Percentiles rank a stretch among this genome's conserved stretches.
phyloP scores from a whole-genome alignment of 2,888 invertebrate genomes.

The Beris morrisii region DNA sequence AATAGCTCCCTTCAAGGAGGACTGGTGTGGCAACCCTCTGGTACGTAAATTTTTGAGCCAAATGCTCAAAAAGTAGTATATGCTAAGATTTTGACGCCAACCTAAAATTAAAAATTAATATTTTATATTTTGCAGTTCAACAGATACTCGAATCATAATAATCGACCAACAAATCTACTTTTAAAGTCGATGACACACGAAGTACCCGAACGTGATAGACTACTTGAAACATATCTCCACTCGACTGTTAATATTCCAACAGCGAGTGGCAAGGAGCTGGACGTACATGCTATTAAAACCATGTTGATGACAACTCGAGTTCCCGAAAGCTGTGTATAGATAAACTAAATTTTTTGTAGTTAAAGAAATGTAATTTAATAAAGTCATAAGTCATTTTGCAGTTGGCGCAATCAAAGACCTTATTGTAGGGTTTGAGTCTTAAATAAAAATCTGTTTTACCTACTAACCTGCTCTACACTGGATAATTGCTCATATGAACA shows the following conservation, averaged over 20 bases:
- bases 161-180: constrained; percentile 39
- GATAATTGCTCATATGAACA: too few relatives aligned
- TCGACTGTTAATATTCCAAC: constrained; percentile 26
- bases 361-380: too few relatives aligned
- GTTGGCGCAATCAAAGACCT: too few relatives aligned
- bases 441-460: too few relatives aligned
- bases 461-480: too few relatives aligned
- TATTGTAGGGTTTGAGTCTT: too few relatives aligned
- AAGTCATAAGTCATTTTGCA: too few relatives aligned
- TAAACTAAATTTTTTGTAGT: constrained; percentile 1
- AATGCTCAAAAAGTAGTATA: too few relatives aligned
- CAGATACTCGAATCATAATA: constrained; percentile 38
- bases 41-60: constrained; percentile 18
- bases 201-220: constrained; percentile 21
- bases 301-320: constrained; percentile 76
- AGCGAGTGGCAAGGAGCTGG: constrained; percentile 53
- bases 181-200: constrained; percentile 36
- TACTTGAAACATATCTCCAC: constrained; percentile 28
- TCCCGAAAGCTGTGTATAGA: constrained; percentile 80
- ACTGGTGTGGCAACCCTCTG: constrained; percentile 28
- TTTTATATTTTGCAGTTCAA: constrained; percentile 30
- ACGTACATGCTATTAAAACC: constrained; percentile 78
- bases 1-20: constrained; percentile 24
- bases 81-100: too few relatives aligned
- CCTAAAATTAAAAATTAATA: not conserved